These are phyloP conservation scores for Vireo griseus DNA, from an alignment of 2,797 vertebrate species.

Conservation along the genomic window DNA sequence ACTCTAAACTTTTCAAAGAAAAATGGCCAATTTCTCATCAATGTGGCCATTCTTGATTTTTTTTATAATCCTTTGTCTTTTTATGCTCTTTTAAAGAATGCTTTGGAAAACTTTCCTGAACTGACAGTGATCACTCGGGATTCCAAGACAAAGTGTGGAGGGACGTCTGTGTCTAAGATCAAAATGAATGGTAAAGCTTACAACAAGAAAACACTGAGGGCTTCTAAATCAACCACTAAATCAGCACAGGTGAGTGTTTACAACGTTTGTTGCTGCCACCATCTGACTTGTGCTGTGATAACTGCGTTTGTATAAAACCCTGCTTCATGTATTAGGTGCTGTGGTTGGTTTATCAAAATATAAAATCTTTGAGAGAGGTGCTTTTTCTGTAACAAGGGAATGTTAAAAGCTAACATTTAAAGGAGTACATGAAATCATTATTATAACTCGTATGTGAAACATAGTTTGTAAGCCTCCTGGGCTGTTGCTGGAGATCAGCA, in stretches of 20 bases:
- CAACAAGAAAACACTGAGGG: constrained; percentile 95
- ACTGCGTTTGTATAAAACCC: not conserved
- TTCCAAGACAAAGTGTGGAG: constrained; percentile 83
- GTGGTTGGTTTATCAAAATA: not conserved
- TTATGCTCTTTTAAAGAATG: constrained; percentile 77
- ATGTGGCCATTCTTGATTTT: not conserved
- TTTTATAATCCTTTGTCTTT: not conserved
- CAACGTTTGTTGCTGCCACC: not conserved
- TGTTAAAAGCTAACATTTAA: not conserved
- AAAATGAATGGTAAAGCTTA: constrained; percentile 93
- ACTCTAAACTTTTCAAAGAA: not conserved
- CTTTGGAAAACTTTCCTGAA: constrained; percentile 95
- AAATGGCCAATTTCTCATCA: not conserved
- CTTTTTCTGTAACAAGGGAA: not conserved
- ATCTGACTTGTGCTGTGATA: not conserved
- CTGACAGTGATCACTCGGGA: constrained; percentile 87
- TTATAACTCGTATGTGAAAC: not conserved
- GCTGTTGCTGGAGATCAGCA: not conserved
- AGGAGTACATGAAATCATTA: not conserved
- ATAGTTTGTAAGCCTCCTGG: not conserved
- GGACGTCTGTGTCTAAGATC: constrained; percentile 87
- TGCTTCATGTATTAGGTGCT: not conserved
- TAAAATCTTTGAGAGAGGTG: not conserved
- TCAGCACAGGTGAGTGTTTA: constrained; percentile 84
- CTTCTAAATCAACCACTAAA: constrained; percentile 86